phyloP scores from a whole-genome alignment of 2,113 vertebrate genomes.

The Peromyscus californicus region DNA sequence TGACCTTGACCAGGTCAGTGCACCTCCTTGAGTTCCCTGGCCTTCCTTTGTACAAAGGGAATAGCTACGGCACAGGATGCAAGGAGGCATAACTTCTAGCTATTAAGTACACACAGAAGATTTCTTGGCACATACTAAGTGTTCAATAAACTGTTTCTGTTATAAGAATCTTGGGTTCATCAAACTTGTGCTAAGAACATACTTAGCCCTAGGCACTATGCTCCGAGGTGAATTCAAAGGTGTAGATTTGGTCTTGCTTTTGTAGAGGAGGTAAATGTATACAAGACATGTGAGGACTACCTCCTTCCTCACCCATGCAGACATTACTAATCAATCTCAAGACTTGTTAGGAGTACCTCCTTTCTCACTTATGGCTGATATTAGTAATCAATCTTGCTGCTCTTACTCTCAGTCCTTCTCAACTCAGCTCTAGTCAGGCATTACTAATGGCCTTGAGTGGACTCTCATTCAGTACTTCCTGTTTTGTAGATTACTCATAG shows the following conservation, averaged over 20 bases:
- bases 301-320: neutral
- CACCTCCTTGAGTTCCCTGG: neutral
- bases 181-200: neutral
- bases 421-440: neutral
- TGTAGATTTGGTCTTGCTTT: neutral
- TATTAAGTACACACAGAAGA: neutral
- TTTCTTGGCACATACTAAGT: neutral
- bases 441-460: neutral
- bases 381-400: neutral
- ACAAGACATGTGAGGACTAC: accelerated
- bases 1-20: no score
- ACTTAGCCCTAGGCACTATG: neutral
- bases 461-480: neutral
- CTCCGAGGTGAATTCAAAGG: neutral
- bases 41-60: neutral
- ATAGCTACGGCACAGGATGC: neutral
- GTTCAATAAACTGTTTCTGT: neutral
- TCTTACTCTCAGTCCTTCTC: slow-evolving; percentile 18
- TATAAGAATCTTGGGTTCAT: neutral
- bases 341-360: neutral
- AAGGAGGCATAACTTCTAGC: neutral
- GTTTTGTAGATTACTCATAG: neutral
- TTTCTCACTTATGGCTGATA: neutral
- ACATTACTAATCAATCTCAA: neutral
- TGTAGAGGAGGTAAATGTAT: neutral